Evolutionary conservation across 2,888 invertebrate species (phyloP).

Genomic region (Furcula furcula): DNA sequence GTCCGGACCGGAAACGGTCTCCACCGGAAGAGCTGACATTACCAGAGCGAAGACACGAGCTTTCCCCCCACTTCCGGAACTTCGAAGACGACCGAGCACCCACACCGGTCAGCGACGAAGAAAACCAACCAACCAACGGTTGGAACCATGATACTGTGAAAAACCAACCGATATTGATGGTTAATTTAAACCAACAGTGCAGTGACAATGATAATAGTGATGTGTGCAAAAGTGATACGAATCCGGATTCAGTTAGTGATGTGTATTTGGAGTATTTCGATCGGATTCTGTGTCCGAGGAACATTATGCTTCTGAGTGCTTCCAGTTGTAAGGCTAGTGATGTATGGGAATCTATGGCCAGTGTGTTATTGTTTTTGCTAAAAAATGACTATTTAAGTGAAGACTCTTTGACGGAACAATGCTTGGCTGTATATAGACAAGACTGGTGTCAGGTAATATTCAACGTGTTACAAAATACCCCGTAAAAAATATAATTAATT

Average conservation of each 20-base stretch:
- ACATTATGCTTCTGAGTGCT: constrained; percentile 54
- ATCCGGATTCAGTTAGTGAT: constrained; percentile 34
- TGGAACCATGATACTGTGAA: background rate
- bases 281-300: constrained; percentile 63
- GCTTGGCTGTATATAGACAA: constrained; percentile 84
- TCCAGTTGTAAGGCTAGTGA: constrained; percentile 30
- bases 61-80: constrained; percentile 50
- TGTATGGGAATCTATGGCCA: constrained; percentile 67
- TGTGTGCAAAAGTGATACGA: constrained; percentile 7
- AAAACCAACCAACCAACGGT: constrained; percentile 9
- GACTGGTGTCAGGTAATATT: constrained; percentile 84
- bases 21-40: constrained; percentile 32
- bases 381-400: constrained; percentile 79
- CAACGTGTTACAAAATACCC: background rate
- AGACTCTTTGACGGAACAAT: constrained; percentile 84
- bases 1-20: constrained; percentile 51
- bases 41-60: constrained; percentile 39
- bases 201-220: constrained; percentile 11
- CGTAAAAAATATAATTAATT: background rate
- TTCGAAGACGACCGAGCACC: constrained; percentile 45
- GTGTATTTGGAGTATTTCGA: constrained; percentile 63
- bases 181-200: background rate
- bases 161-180: constrained; percentile 6
- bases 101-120: constrained; percentile 56
- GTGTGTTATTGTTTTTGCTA: constrained; percentile 73